phyloP scores from a whole-genome alignment of 2,797 vertebrate species.

The Octomys mimax region DNA sequence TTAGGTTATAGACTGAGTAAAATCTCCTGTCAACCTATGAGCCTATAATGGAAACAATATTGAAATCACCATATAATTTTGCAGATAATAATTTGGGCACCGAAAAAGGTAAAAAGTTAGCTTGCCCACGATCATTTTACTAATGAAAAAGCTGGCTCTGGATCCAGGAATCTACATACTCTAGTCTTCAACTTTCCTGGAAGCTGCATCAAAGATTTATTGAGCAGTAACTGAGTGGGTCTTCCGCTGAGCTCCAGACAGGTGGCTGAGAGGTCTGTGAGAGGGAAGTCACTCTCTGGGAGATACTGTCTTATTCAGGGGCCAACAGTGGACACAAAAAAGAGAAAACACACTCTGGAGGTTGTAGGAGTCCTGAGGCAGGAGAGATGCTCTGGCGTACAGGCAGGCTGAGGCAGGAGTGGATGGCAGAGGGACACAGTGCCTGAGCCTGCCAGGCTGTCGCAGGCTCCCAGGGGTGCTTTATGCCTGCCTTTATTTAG shows the following conservation, averaged over 20 bases:
- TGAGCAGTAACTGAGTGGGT: neutral
- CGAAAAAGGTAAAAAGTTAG: neutral
- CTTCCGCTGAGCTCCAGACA: neutral
- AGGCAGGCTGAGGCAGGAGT: neutral
- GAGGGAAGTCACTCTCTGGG: neutral
- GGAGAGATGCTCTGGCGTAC: neutral
- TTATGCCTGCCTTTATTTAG: neutral
- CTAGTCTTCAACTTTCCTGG: neutral
- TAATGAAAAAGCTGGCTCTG: neutral
- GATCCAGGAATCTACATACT: neutral
- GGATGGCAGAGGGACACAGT: neutral
- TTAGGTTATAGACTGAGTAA: constrained; percentile 50
- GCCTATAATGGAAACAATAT: constrained; percentile 28
- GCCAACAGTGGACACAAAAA: neutral
- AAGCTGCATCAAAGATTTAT: neutral
- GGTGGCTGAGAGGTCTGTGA: neutral
- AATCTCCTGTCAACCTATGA: neutral
- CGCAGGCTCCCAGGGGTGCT: neutral
- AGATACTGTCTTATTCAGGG: neutral
- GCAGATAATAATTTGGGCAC: neutral
- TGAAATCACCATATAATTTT: constrained; percentile 55
- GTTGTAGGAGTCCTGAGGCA: neutral
- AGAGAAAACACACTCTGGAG: neutral
- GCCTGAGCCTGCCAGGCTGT: too few relatives aligned
- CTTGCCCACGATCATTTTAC: constrained; percentile 1